Evolutionary conservation across 2,113 vertebrate species (phyloP), one percentile per base, ranked within the genome.

Genomic region (Ictidomys tridecemlineatus): DNA sequence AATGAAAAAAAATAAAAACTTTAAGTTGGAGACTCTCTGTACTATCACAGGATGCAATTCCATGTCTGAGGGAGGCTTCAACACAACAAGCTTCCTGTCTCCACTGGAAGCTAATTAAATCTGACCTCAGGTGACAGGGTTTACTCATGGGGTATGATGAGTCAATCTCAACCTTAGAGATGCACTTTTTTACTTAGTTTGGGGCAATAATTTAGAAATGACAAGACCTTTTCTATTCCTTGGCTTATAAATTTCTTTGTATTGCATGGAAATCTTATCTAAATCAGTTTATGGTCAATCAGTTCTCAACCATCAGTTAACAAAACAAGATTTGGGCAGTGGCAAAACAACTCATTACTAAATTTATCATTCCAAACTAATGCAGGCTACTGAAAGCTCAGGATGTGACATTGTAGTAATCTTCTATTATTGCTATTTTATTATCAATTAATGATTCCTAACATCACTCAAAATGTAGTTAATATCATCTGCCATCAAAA

Each of bases 121-220:
- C 16, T 95, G 96, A 94, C 97, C 98, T 98, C 94, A 90, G 97
- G 87, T 98, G 96, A 97, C 96, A 94, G 82, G 96, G 65, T 92
- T 98, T 17, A 92, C 93, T 95, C 65, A 42, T 32, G 96, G 96
- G 96, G 78, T 51, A 26, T 56, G 78, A 32, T 2, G 65, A 3
- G 26, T 0, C 39, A 37, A 5, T 13, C 24, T 53, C 72, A 65
- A 37, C n/a, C 42, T 18, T 61, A 51, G 16, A 78, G 77, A n/a
- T 58, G 39, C 37, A 42, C 32, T 32, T 12, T 45, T 17, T 82
- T 63, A 51, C 0, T 30, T 56, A 91, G 83, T 86, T 91, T 94
- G 95, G n/a, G 24, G 95, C 34, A 48, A 95, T 93, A 61, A 51
- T 94, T 80, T 72, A 93, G 32, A 95, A 96, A 91, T n/a, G 8